phyloP scores from a whole-genome alignment of 2,113 vertebrate genomes.

The Mixornis gularis region DNA sequence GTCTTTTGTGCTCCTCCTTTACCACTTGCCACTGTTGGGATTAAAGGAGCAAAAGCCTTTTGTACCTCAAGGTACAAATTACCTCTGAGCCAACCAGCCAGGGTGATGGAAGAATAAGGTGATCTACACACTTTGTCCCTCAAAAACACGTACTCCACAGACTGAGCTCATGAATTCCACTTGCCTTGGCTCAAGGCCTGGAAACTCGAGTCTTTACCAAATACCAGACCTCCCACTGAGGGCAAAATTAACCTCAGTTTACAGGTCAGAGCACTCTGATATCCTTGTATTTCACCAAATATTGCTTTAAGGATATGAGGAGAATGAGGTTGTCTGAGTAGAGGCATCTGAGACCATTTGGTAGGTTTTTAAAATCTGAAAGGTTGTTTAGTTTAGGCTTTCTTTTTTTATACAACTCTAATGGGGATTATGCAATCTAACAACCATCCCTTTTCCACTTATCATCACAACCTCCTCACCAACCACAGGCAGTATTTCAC shows the following conservation, averaged over 20 bases:
- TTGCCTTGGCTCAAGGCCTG: constrained; percentile 34
- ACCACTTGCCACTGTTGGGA: neutral
- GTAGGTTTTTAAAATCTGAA: neutral
- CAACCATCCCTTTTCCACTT: neutral
- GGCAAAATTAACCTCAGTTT: constrained; percentile 20
- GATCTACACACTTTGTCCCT: neutral
- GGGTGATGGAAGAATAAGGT: neutral
- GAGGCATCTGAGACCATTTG: neutral
- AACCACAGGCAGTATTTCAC: neutral
- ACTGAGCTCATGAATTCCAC: constrained; percentile 30
- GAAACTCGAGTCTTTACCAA: constrained; percentile 15
- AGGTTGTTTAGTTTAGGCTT: neutral
- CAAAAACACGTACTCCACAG: neutral
- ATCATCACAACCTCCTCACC: neutral
- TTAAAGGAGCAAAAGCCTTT: neutral
- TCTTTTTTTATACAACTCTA: neutral
- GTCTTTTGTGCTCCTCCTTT: neutral
- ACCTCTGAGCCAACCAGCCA: neutral
- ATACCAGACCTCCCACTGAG: neutral
- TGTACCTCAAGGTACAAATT: neutral
- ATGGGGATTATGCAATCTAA: neutral
- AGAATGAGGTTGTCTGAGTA: neutral
- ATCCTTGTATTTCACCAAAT: neutral
- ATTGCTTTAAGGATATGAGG: neutral
- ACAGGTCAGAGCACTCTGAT: constrained; percentile 8